These are phyloP conservation scores for Perccottus glenii DNA, from an alignment of 2,113 vertebrate species.

Conservation along the genomic window DNA sequence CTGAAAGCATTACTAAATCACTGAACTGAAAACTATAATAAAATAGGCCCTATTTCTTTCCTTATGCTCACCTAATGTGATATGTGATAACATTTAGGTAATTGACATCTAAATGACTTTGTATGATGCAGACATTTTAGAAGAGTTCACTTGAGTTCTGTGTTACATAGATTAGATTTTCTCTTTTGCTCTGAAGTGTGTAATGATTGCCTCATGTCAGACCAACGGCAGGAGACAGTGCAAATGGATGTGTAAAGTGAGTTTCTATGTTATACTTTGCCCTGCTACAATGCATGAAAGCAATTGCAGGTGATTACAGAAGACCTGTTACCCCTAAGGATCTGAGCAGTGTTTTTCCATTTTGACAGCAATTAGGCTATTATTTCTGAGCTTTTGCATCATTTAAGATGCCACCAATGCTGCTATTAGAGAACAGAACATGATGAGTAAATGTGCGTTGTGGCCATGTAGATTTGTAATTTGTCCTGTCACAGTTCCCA, in stretches of 20 bases:
- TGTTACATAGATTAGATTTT: too few species aligned
- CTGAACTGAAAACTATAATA: too few species aligned
- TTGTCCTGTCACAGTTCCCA: not conserved
- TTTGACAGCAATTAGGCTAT: not conserved
- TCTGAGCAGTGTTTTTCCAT: not conserved
- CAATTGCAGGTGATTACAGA: not conserved
- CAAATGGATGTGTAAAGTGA: conserved; percentile 51
- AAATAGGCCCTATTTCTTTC: too few species aligned
- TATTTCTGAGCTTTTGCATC: conserved; percentile 13
- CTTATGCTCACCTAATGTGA: too few species aligned
- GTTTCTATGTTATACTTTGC: conserved; percentile 13
- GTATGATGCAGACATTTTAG: too few species aligned
- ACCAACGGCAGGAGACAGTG: conserved; percentile 26
- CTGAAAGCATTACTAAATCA: too few species aligned
- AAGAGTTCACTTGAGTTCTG: too few species aligned
- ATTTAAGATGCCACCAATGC: not conserved
- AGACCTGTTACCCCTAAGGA: conserved; percentile 12
- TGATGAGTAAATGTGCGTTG: not conserved
- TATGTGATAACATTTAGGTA: too few species aligned
- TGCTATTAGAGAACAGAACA: not conserved
- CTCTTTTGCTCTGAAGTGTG: conserved; percentile 2
- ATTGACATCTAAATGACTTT: too few species aligned
- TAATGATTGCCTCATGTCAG: conserved; percentile 20
- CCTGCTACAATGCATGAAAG: conserved; percentile 38
- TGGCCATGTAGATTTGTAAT: not conserved